Percentiles rank a stretch among this genome's conserved stretches.
These are phyloP conservation scores for Dendrocopos noguchii DNA, from an alignment of 2,113 vertebrate species.

Conservation along the genomic window DNA sequence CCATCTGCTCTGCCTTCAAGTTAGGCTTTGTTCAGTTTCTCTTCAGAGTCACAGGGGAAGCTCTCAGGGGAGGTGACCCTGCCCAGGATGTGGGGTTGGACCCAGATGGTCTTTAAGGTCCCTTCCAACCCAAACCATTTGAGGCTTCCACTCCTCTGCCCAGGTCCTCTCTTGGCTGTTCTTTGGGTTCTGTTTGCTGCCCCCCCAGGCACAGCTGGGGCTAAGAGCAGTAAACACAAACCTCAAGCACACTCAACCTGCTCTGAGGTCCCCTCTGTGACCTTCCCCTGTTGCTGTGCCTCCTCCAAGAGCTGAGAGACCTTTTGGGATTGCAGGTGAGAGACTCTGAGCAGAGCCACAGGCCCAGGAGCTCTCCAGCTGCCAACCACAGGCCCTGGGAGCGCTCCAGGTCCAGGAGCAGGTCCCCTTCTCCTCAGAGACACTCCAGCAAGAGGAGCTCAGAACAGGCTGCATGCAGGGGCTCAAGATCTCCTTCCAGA, in stretches of 20 bases:
- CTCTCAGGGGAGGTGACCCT: too few species aligned
- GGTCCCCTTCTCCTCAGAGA: conserved; percentile 58
- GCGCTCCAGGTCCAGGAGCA: conserved; percentile 61
- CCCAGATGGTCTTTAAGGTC: too few species aligned
- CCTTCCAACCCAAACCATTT: too few species aligned
- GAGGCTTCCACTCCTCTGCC: too few species aligned
- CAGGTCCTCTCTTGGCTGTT: too few species aligned
- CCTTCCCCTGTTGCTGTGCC: accelerated
- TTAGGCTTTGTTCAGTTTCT: background rate
- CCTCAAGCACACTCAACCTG: accelerated
- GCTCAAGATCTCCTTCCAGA: conserved; percentile 54
- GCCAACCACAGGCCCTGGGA: background rate
- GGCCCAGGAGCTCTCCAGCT: background rate
- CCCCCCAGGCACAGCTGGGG: too few species aligned
- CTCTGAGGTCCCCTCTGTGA: background rate
- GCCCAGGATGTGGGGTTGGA: too few species aligned
- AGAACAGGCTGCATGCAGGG: background rate
- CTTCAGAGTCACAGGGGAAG: background rate
- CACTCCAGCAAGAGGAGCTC: conserved; percentile 37
- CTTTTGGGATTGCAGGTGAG: conserved; percentile 40
- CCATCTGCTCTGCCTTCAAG: accelerated
- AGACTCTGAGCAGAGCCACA: background rate
- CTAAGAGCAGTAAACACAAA: background rate
- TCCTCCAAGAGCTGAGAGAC: background rate
- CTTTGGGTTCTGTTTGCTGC: too few species aligned